A percentile compares a stretch with the other conserved stretches of the same genome.
These are phyloP conservation scores for Patella caerulea DNA, from an alignment of 2,888 invertebrate genomes.

Conservation along the genomic window DNA sequence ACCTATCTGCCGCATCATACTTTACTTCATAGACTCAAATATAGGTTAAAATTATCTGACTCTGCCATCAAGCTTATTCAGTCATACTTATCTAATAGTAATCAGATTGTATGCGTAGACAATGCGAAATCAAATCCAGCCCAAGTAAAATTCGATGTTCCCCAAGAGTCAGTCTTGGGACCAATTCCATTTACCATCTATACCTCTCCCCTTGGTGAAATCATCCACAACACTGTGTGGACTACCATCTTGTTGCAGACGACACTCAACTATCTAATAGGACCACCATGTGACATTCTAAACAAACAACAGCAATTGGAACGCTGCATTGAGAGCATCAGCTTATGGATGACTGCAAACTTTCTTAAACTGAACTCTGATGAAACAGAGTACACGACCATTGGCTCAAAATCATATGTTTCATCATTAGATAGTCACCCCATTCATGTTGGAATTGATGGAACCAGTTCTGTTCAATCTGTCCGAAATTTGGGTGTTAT, in stretches of 20 bases:
- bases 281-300: neutral
- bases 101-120: neutral
- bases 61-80: neutral
- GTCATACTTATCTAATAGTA: neutral
- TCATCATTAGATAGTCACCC: no score
- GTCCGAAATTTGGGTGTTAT: no score
- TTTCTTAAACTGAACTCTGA: no score
- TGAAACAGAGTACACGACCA: no score
- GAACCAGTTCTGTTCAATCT: no score
- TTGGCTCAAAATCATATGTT: no score
- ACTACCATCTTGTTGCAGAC: neutral
- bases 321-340: no score
- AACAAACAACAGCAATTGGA: no score
- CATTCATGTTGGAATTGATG: no score
- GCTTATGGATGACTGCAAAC: no score
- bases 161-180: neutral
- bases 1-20: neutral
- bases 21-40: neutral
- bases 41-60: neutral
- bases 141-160: neutral
- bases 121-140: neutral
- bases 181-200: neutral
- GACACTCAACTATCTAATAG: neutral
- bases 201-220: conserved; percentile 1
- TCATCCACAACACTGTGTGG: neutral